Base-by-base conservation (phyloP, 2,888 invertebrate species). In the Trichopria drosophilae region DNA sequence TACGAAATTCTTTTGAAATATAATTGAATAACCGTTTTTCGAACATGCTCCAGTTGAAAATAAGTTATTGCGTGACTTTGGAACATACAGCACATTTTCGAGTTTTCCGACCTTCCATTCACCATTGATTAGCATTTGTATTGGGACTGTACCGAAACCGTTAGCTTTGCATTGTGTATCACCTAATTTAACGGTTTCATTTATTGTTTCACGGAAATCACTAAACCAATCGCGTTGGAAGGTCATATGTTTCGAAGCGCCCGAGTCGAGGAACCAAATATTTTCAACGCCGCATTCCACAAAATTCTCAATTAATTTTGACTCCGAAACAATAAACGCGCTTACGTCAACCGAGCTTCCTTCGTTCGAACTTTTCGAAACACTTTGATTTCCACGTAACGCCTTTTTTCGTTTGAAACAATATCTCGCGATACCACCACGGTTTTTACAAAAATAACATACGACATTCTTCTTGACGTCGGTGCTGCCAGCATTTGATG, bases 171-270 rank as follows among this genome's bases (percentile, higher is more conserved):
- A n/a, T n/a, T n/a, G n/a, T n/a, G n/a, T 47, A n/a, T 47, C 39
- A 7, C 45, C 45, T 3, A 45, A 19, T 45, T 45, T 18, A 13
- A 45, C 26, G 10, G 13, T 6, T 6, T 7, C 4, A 13, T 13
- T 13, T 6, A 4, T 15, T 6, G 10, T 13, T 16, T 13, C 18
- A 13, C 29, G 12, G 13, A 19, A 20, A 13, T 16, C 22, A 2
- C 15, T 13, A 31, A 43, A 50, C 49, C 43, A 50, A 23, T 50
- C 37, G 9, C 12, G 18, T 4, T 22, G 37, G 4, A n/a, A 50
- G 9, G 43, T 24, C 43, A 50, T 50, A 16, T 50, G 43, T 18
- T 23, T 28, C 1, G 37, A 50, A 19, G 43, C 43, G 3, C 22
- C 43, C 13, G 43, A 39, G 15, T 37, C 49, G 2, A 37, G 12